These are phyloP conservation scores for Abscondita cerata DNA, from an alignment of 2,888 invertebrate species.

Conservation along the genomic window DNA sequence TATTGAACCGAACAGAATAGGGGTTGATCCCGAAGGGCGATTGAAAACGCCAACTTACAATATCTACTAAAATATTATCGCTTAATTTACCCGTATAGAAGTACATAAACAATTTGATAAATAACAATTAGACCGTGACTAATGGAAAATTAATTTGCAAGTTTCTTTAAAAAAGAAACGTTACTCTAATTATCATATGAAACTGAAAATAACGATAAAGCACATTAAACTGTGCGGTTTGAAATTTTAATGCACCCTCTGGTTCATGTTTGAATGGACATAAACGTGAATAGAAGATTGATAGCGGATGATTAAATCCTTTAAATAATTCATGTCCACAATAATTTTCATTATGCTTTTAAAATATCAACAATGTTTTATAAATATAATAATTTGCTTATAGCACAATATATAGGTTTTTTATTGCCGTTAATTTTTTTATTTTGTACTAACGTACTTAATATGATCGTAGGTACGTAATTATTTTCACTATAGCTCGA, in stretches of 20 bases:
- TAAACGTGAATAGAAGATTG: constrained; percentile 9
- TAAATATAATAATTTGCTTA: constrained; percentile 5
- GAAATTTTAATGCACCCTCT: constrained; percentile 18
- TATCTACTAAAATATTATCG: constrained; percentile 5
- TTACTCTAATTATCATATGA: constrained; percentile 5
- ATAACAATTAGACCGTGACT: not conserved
- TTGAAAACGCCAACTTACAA: not conserved
- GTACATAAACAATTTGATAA: not conserved
- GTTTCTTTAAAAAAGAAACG: not conserved
- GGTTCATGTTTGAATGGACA: constrained; percentile 15
- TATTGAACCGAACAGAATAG: constrained; percentile 2
- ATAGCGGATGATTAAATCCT: constrained; percentile 12
- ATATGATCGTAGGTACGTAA: constrained; percentile 3
- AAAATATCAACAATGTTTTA: not conserved
- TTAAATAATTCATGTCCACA: constrained; percentile 23
- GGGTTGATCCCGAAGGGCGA: constrained; percentile 1
- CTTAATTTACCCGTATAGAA: constrained; percentile 8
- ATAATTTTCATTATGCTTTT: constrained; percentile 20
- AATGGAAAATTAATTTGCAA: constrained; percentile 1
- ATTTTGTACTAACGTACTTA: constrained; percentile 23
- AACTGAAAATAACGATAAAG: not conserved
- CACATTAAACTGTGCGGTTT: constrained; percentile 10
- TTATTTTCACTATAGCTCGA: constrained; percentile 10
- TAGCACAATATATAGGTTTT: constrained; percentile 6
- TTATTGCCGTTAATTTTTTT: constrained; percentile 21